These are phyloP conservation scores for Leuctra nigra DNA, from an alignment of 2,888 invertebrate genomes.

Conservation along the genomic window DNA sequence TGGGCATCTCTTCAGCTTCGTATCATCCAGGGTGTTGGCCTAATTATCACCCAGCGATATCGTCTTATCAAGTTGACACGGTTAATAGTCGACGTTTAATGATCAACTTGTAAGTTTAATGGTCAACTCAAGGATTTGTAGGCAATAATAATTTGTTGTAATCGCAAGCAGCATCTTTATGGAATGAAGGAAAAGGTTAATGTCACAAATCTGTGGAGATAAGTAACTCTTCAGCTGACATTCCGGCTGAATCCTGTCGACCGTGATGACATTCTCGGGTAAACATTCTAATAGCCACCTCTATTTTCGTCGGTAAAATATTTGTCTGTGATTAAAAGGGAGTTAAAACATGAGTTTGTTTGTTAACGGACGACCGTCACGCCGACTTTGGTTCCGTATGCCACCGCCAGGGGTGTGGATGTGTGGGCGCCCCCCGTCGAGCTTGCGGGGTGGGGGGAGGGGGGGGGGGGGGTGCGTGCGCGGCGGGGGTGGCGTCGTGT, in stretches of 20 bases:
- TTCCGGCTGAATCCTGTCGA: neutral
- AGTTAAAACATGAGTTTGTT: constrained; percentile 1
- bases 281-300: neutral
- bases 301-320: neutral
- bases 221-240: too few species aligned
- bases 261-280: neutral
- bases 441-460: constrained; percentile 24
- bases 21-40: too few species aligned
- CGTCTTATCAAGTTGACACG: too few species aligned
- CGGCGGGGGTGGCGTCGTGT: constrained; percentile 29
- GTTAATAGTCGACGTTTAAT: too few species aligned
- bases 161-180: too few species aligned
- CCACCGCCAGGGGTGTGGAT: constrained; percentile 5
- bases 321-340: constrained; percentile 9
- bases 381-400: neutral
- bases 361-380: constrained; percentile 5
- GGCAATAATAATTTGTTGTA: too few species aligned
- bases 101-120: too few species aligned
- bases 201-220: too few species aligned
- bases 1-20: too few species aligned
- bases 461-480: constrained; percentile 27
- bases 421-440: neutral
- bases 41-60: too few species aligned
- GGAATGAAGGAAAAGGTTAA: too few species aligned
- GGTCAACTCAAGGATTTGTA: too few species aligned